Evolutionary conservation across 2,113 vertebrate species (phyloP), one percentile per base, ranked within the genome.

Genomic region (Puntigrus tetrazona): DNA sequence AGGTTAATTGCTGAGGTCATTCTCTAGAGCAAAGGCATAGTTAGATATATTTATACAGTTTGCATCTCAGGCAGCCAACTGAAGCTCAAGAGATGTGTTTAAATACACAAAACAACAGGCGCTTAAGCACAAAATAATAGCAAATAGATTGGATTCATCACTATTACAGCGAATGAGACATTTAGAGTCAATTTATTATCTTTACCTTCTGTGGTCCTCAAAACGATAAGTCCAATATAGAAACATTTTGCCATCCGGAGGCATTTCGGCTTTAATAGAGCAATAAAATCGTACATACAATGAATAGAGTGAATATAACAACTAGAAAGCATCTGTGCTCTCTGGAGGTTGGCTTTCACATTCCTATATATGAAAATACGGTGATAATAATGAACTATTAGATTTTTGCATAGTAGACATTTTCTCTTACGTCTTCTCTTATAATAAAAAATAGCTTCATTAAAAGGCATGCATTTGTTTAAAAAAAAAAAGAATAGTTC

Each of bases 231-330:
- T 36, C 29, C 22, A 7, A 27, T 6, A 45, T 55, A 45, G 25
- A 83, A 29, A 57, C 9, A 65, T 11, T 31, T 70, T 76, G 34
- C 22, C 50, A n/a, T 43, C 25, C 65, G 38, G 73, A 76, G 27
- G 16, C 31, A 14, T 29, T 45, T 63, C n/a, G 72, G 41, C 63
- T 70, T 78, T 22, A 59, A 59, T 34, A 72, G 4, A 45, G 22
- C 16, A 65, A 25, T 65, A 83, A 76, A 84, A 84, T 83, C 25
- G 63, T 43, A n/a, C 20, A 69, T 59, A 36, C 41, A 76, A 47
- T 2, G 45, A 74, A 59, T 9, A 61, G 31, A 20, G 57, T 55
- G 69, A 20, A 67, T 34, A 18, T 77, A 22, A 52, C n/a, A 34
- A 41, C 41, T 41, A 41, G 41, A 27, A 45, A 25, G 31, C 34